A percentile compares a stretch with the other conserved stretches of the same genome.
Conservation (phyloP, 2,888 invertebrate genomes). For the Thecophora atra region DNA sequence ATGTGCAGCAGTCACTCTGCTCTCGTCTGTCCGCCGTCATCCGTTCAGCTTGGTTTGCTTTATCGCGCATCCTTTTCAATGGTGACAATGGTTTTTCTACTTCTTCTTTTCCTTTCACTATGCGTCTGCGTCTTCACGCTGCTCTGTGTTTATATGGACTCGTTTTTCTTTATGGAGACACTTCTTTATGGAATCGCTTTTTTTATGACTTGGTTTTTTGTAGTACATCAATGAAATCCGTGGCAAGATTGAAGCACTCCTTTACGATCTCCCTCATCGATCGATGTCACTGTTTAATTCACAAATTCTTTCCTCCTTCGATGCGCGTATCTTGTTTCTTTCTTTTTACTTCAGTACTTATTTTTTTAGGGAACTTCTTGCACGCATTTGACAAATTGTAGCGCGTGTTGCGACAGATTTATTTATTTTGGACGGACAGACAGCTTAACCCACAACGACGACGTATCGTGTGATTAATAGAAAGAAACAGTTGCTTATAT, state of each 20-base stretch:
- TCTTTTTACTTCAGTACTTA: background rate
- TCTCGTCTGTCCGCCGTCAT: slow-evolving; percentile 33
- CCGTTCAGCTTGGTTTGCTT: slow-evolving; percentile 30
- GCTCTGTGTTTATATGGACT: slow-evolving; percentile 17
- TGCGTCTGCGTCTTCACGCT: slow-evolving; percentile 24
- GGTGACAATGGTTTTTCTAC: slow-evolving; percentile 5
- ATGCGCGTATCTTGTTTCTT: background rate
- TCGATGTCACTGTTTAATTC: slow-evolving; percentile 11
- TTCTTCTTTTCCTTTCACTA: slow-evolving; percentile 15
- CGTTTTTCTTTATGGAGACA: slow-evolving; percentile 36
- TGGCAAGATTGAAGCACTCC: background rate
- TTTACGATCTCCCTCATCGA: slow-evolving; percentile 2
- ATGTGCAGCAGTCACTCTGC: slow-evolving; percentile 52
- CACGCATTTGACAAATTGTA: slow-evolving; percentile 48
- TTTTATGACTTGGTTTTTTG: background rate
- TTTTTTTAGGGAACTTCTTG: slow-evolving; percentile 18
- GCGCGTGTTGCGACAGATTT: slow-evolving; percentile 50
- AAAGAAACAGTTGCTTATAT: background rate
- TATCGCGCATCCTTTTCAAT: slow-evolving; percentile 38
- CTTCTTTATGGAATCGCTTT: slow-evolving; percentile 30
- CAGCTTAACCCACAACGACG: background rate
- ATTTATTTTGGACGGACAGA: slow-evolving; percentile 42
- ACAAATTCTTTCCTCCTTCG: background rate
- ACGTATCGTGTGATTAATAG: background rate
- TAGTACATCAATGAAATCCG: too few relatives aligned